A percentile compares a stretch with the other conserved stretches of the same genome.
phyloP scores from a whole-genome alignment of 2,113 vertebrate species.

The Leucoraja erinaceus region DNA sequence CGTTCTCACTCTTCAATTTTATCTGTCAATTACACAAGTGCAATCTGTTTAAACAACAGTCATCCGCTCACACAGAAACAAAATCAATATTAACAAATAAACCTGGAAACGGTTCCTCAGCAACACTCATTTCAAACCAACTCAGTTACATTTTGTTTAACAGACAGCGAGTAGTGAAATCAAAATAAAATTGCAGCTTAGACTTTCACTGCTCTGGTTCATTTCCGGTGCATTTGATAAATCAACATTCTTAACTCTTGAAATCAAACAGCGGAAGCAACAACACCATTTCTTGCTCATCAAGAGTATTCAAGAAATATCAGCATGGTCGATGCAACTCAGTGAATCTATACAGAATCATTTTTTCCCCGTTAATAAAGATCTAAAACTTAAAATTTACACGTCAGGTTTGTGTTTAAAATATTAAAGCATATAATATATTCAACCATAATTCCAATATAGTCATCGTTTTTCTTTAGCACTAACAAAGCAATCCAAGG shows the following conservation, averaged over 20 bases:
- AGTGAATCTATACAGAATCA: neutral
- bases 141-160: constrained; percentile 12
- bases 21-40: neutral
- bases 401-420: neutral
- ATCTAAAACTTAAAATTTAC: neutral
- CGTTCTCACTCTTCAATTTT: neutral
- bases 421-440: neutral
- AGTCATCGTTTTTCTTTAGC: neutral
- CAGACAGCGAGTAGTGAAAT: constrained; percentile 39
- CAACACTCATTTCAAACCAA: constrained; percentile 48
- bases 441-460: neutral
- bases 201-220: too few relatives aligned
- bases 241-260: neutral
- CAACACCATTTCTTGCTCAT: neutral
- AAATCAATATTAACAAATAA: constrained; percentile 30
- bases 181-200: too few relatives aligned
- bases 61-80: neutral
- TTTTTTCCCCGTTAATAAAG: neutral
- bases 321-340: neutral
- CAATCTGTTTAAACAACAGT: neutral
- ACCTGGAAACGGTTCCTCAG: constrained; percentile 51
- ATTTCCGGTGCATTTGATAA: too few relatives aligned
- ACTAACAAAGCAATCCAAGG: neutral
- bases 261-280: constrained; percentile 39
- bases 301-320: neutral